Percentiles rank a stretch among this genome's conserved stretches.
These are phyloP conservation scores for Coregonus suidteri DNA, from an alignment of 2,797 vertebrate species.

Conservation along the genomic window DNA sequence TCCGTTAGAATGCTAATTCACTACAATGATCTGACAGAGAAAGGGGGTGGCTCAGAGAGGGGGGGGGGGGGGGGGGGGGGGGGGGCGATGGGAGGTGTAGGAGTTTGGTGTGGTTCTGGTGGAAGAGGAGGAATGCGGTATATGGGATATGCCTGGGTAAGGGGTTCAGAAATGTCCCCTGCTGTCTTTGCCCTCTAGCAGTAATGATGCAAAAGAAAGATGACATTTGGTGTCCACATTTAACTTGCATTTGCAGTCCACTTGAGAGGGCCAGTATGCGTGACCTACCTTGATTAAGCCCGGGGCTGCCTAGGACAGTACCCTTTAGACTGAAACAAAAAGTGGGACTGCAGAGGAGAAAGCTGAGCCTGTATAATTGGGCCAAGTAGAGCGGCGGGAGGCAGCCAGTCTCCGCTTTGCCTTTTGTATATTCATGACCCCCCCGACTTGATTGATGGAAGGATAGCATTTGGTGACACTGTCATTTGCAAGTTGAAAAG, in stretches of 20 bases:
- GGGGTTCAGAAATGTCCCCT: conserved; percentile 58
- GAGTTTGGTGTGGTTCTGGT: conserved; percentile 69
- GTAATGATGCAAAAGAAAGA: conserved; percentile 89
- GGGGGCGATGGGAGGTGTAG: conserved; percentile 54
- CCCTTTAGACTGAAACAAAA: conserved; percentile 82
- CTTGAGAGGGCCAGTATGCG: conserved; percentile 85
- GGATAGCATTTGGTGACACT: conserved; percentile 99
- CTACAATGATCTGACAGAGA: conserved; percentile 85
- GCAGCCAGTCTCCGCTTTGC: conserved; percentile 88
- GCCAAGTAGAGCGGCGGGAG: conserved; percentile 94
- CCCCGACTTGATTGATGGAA: conserved; percentile 99
- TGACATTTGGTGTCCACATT: conserved; percentile 89
- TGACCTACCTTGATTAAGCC: conserved; percentile 92
- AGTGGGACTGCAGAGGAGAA: conserved; percentile 68
- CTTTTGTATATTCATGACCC: conserved; percentile 99
- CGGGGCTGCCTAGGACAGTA: conserved; percentile 83
- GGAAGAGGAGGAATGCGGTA: neutral
- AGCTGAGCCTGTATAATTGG: conserved; percentile 91
- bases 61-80: conserved; percentile 38
- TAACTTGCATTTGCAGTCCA: conserved; percentile 86
- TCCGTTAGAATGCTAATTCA: conserved; percentile 94
- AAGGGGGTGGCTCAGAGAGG: conserved; percentile 49
- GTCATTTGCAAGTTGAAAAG: conserved; percentile 99
- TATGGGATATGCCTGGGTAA: conserved; percentile 53
- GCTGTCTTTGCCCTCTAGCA: conserved; percentile 72